Evolutionary conservation across 2,888 invertebrate genomes (phyloP).

Genomic region (Xestia rhomboidea): DNA sequence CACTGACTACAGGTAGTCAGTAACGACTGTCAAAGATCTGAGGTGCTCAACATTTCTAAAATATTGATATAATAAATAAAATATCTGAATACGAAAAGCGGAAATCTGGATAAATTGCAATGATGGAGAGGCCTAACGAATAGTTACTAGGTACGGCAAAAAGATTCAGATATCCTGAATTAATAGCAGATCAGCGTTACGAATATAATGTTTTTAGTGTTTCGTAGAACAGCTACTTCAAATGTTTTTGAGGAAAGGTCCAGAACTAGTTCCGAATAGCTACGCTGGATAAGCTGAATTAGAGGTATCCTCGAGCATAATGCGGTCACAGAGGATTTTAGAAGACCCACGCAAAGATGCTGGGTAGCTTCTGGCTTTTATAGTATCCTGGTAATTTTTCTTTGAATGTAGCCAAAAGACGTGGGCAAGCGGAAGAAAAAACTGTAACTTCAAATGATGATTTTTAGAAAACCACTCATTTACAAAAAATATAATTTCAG

Average conservation of each 20-base stretch:
- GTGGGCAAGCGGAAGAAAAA: neutral
- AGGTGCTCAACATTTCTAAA: neutral
- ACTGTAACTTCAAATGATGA: neutral
- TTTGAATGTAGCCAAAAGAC: neutral
- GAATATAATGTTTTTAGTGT: constrained; percentile 80
- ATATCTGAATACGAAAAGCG: neutral
- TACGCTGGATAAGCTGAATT: neutral
- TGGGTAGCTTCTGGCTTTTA: constrained; percentile 81
- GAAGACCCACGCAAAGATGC: constrained; percentile 10
- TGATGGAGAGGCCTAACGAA: neutral
- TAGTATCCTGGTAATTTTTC: constrained; percentile 55
- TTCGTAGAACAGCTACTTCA: constrained; percentile 72
- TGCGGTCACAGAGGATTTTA: neutral
- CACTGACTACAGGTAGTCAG: too few relatives aligned
- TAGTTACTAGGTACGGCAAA: neutral
- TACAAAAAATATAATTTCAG: constrained; percentile 69
- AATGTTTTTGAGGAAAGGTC: neutral
- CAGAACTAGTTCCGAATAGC: neutral
- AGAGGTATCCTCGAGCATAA: neutral
- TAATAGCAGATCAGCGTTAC: neutral
- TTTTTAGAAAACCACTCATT: neutral
- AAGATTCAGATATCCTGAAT: neutral
- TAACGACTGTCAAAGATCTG: too few relatives aligned
- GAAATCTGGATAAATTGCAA: neutral
- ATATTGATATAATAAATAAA: neutral